Evolutionary conservation across 1,140 invertebrate species (phyloP).

Genomic region (Habropoda laboriosa): DNA sequence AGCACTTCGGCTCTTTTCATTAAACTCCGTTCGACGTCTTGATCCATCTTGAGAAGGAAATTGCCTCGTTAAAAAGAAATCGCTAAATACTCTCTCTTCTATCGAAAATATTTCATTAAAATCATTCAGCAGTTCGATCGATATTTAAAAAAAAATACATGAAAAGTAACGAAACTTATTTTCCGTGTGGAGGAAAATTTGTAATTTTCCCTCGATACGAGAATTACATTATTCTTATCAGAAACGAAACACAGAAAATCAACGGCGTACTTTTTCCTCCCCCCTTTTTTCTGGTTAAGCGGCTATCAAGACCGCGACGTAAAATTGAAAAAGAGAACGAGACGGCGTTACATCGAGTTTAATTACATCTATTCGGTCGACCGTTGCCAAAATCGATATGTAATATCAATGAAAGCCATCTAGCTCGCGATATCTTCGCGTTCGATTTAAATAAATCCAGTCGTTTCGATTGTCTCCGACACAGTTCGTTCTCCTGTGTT

Average conservation of each 20-base stretch:
- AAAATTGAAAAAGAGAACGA: not conserved
- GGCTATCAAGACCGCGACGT: not conserved
- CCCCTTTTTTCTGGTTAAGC: not conserved
- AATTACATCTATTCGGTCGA: constrained; percentile 8
- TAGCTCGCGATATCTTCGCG: not conserved
- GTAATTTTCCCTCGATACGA: no score
- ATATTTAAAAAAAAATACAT: no score
- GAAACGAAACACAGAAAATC: not conserved
- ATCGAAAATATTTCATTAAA: no score
- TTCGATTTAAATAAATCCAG: constrained; percentile 13
- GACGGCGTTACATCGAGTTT: not conserved
- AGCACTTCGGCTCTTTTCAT: no score
- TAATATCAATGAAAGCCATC: constrained; percentile 32
- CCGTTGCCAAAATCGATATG: constrained; percentile 40
- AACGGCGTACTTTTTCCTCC: not conserved
- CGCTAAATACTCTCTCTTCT: no score
- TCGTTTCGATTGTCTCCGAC: not conserved
- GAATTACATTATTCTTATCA: no score
- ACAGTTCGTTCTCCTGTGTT: not conserved
- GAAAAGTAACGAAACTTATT: no score
- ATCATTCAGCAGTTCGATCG: no score
- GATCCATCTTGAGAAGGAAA: no score
- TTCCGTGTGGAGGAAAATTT: no score
- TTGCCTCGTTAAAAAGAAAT: no score
- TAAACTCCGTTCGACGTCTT: no score